These are phyloP conservation scores for Trididemnum clinides DNA, from an alignment of 23 tunicate species.

Conservation along the genomic window DNA sequence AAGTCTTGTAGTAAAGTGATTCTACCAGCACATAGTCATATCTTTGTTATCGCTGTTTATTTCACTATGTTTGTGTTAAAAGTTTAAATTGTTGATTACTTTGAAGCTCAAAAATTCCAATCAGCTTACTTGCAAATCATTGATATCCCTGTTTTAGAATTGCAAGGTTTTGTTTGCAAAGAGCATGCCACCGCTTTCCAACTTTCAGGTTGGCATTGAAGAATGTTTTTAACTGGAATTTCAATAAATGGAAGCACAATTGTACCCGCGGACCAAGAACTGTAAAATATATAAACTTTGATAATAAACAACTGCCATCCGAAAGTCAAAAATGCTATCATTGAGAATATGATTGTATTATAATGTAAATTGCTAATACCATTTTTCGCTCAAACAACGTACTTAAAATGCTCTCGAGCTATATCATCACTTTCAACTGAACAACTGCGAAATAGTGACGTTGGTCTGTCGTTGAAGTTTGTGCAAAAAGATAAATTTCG, in stretches of 20 bases:
- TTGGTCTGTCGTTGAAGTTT: constrained; percentile 82
- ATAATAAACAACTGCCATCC: no score
- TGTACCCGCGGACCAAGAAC: constrained; percentile 54
- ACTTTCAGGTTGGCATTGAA: constrained; percentile 71
- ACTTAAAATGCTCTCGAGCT: constrained; percentile 64
- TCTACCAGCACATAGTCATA: no score
- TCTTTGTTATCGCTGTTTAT: no score
- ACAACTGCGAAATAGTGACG: constrained; percentile 64
- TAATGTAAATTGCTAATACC: neutral
- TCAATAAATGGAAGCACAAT: constrained; percentile 27
- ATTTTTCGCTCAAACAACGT: no score
- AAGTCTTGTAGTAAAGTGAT: no score
- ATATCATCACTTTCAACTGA: constrained; percentile 45
- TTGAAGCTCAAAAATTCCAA: neutral
- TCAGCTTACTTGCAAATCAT: constrained; percentile 72
- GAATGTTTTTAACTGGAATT: constrained; percentile 62
- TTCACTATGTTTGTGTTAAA: no score
- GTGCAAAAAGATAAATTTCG: constrained; percentile 61
- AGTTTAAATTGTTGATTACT: no score
- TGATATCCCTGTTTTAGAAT: constrained; percentile 44
- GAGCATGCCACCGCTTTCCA: constrained; percentile 94
- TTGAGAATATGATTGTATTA: neutral
- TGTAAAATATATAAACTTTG: no score
- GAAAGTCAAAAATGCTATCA: no score
- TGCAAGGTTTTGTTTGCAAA: constrained; percentile 79